A percentile compares a stretch with the other conserved stretches of the same genome.
Conservation (phyloP, 2,113 vertebrate genomes). For the Miniopterus natalensis region DNA sequence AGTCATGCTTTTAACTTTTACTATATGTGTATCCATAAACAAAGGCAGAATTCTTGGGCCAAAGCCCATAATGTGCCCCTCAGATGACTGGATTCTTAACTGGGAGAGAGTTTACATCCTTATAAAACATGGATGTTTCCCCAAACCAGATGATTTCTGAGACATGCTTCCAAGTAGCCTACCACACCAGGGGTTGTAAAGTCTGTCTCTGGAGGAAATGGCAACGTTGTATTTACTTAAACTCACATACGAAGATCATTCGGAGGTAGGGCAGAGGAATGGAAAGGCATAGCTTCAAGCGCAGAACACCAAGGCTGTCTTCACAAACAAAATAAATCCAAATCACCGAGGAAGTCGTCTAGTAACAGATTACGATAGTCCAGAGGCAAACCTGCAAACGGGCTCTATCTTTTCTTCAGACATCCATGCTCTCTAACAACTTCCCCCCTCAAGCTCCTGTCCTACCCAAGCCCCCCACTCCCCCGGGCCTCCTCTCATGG, state of each 20-base stretch:
- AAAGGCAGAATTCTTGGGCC: constrained; percentile 73
- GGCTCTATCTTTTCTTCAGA: neutral
- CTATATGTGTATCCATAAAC: constrained; percentile 71
- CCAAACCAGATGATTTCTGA: constrained; percentile 80
- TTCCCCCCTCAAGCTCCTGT: neutral
- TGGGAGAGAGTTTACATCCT: constrained; percentile 69
- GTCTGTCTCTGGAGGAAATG: constrained; percentile 55
- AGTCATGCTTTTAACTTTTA: constrained; percentile 74
- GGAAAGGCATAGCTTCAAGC: neutral
- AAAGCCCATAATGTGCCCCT: neutral
- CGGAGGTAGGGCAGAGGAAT: neutral
- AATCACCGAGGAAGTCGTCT: constrained; percentile 20
- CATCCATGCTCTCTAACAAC: neutral
- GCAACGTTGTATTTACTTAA: constrained; percentile 63
- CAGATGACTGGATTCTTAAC: constrained; percentile 64
- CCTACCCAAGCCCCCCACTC: no score
- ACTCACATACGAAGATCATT: constrained; percentile 65
- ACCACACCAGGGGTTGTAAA: constrained; percentile 63
- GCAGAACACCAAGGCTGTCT: neutral
- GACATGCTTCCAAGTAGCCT: constrained; percentile 69
- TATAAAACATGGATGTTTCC: constrained; percentile 79
- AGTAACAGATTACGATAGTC: neutral
- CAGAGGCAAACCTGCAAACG: neutral
- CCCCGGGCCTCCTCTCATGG: no score
- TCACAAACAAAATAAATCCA: constrained; percentile 45